A percentile compares a stretch with the other conserved stretches of the same genome.
Conservation (phyloP, 2,797 vertebrate species). For the Avahi laniger region DNA sequence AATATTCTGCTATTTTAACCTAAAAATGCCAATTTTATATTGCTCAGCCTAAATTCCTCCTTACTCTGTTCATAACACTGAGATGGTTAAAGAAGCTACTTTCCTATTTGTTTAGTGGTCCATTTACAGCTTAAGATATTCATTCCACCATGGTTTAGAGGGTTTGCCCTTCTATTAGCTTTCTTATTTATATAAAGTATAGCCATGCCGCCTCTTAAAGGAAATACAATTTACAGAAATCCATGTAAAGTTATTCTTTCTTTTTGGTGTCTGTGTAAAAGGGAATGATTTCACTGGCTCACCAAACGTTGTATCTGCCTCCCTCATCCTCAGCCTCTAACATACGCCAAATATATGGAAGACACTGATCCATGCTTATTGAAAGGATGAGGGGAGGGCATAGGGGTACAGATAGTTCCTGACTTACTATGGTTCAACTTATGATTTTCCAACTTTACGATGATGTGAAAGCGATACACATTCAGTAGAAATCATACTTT, state of each 20-base stretch:
- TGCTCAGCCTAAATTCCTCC: not conserved
- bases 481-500: not conserved
- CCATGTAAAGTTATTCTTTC: not conserved
- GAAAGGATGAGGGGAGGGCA: slow-evolving; percentile 3
- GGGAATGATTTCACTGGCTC: not conserved
- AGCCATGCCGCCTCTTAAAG: not conserved
- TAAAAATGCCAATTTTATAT: not conserved
- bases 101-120: not conserved
- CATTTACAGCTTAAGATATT: not conserved
- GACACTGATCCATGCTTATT: not conserved
- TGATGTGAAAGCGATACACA: not conserved
- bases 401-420: not conserved
- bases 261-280: slow-evolving; percentile 33
- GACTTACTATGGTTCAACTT: not conserved
- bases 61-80: not conserved
- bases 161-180: not conserved
- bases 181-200: not conserved
- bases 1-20: not conserved
- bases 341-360: not conserved
- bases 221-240: slow-evolving; percentile 7
- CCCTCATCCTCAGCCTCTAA: not conserved
- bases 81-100: slow-evolving; percentile 15
- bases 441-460: not conserved
- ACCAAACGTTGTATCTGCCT: not conserved
- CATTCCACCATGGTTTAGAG: not conserved